phyloP scores from a whole-genome alignment of 2,888 invertebrate species.

The Dendrolimus houi region DNA sequence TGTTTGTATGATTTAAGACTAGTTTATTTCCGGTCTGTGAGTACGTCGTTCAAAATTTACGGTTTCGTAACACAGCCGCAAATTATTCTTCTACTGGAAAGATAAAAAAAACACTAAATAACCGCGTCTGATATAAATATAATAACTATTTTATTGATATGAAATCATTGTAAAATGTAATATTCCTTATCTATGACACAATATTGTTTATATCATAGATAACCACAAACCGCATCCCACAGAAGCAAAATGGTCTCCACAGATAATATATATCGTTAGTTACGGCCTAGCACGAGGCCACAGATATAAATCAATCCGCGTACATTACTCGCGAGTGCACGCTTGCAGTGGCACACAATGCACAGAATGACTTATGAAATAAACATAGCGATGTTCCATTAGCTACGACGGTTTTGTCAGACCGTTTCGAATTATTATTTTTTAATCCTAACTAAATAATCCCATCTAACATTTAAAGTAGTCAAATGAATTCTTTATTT shows the following conservation, averaged over 20 bases:
- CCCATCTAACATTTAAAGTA: too few species aligned
- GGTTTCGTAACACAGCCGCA: too few species aligned
- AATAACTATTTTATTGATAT: background rate
- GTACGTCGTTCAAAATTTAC: too few species aligned
- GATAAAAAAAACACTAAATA: too few species aligned
- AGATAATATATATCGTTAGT: background rate
- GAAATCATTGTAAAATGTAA: background rate
- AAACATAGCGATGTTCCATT: background rate
- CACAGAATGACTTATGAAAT: background rate
- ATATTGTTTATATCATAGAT: background rate
- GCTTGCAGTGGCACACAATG: background rate
- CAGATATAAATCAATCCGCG: slow-evolving; percentile 7
- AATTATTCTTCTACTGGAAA: too few species aligned
- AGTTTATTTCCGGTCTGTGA: too few species aligned
- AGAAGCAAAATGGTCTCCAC: background rate
- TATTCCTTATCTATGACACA: background rate
- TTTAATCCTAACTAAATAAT: too few species aligned
- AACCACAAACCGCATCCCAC: background rate
- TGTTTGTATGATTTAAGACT: too few species aligned
- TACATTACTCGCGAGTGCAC: slow-evolving; percentile 2
- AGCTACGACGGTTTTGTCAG: background rate
- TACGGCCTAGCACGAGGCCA: background rate
- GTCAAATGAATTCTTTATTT: too few species aligned
- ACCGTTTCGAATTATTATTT: background rate
- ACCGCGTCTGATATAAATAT: too few species aligned